Conservation (phyloP, 1,140 invertebrate genomes). For the Drosophila fuyamai region DNA sequence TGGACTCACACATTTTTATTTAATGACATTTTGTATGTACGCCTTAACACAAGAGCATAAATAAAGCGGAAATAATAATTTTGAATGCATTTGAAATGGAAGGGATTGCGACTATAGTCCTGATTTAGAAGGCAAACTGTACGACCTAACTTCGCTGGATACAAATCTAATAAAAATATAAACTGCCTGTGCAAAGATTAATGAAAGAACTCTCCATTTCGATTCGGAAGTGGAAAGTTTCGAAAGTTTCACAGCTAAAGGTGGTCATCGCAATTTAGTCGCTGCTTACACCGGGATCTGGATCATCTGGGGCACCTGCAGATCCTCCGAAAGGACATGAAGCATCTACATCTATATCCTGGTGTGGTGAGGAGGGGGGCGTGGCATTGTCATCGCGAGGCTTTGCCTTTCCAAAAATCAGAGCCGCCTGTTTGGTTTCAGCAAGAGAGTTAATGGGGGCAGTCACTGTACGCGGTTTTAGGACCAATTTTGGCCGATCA, state of each 20-base stretch:
- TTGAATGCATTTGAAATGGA: neutral
- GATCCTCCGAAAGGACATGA: neutral
- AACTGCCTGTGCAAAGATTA: constrained; percentile 4
- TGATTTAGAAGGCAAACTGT: neutral
- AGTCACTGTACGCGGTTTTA: constrained; percentile 92
- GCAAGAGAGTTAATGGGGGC: constrained; percentile 94
- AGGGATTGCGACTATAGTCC: neutral
- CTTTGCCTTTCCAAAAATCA: constrained; percentile 94
- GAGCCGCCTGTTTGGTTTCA: constrained; percentile 90
- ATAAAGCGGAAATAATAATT: neutral
- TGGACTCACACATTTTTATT: too few relatives aligned
- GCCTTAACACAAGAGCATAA: neutral
- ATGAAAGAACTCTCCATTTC: neutral
- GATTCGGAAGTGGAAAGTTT: neutral
- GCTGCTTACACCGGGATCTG: neutral
- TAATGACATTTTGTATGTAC: neutral
- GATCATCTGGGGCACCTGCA: neutral
- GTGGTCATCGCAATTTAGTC: neutral
- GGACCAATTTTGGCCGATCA: constrained; percentile 91
- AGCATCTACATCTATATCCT: neutral
- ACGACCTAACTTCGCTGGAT: neutral
- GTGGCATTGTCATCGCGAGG: constrained; percentile 88
- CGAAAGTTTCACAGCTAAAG: neutral
- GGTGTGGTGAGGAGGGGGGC: constrained; percentile 17
- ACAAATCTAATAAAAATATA: constrained; percentile 14